phyloP scores from a whole-genome alignment of 2,888 invertebrate species.

The Toxonevra muliebris region DNA sequence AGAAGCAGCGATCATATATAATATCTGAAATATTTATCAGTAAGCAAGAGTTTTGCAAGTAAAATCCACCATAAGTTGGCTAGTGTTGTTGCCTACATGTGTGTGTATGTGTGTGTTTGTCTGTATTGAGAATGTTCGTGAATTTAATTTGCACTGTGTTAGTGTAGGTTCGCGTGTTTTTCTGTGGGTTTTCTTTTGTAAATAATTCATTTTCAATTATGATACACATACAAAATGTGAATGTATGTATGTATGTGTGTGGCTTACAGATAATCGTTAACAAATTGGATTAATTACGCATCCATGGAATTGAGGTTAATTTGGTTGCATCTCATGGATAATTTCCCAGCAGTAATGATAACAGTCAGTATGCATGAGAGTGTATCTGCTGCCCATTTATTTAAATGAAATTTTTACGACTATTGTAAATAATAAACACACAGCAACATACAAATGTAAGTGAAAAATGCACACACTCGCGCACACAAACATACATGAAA shows the following conservation, averaged over 20 bases:
- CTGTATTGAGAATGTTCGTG: too few species aligned
- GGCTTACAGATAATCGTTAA: slow-evolving; percentile 41
- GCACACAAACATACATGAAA: neutral
- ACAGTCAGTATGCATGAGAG: neutral
- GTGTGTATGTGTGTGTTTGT: neutral
- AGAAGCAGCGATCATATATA: too few species aligned
- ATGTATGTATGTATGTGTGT: too few species aligned
- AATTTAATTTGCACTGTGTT: neutral
- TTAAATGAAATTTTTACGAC: neutral
- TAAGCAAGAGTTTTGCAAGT: too few species aligned
- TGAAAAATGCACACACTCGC: slow-evolving; percentile 1
- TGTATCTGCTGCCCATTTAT: neutral
- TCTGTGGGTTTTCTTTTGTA: slow-evolving; percentile 34
- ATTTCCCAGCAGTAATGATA: slow-evolving; percentile 12
- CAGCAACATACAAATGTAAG: neutral
- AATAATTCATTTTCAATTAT: slow-evolving; percentile 56
- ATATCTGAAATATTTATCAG: too few species aligned
- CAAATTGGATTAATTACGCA: slow-evolving; percentile 58
- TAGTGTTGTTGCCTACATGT: too few species aligned
- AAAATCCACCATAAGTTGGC: too few species aligned
- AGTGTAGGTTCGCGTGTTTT: neutral
- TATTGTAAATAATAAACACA: neutral
- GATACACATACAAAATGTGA: slow-evolving; percentile 24
- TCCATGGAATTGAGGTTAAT: slow-evolving; percentile 56
- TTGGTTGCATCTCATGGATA: slow-evolving; percentile 39